phyloP scores from a whole-genome alignment of 2,888 invertebrate species.

The Vesta saturnalis region DNA sequence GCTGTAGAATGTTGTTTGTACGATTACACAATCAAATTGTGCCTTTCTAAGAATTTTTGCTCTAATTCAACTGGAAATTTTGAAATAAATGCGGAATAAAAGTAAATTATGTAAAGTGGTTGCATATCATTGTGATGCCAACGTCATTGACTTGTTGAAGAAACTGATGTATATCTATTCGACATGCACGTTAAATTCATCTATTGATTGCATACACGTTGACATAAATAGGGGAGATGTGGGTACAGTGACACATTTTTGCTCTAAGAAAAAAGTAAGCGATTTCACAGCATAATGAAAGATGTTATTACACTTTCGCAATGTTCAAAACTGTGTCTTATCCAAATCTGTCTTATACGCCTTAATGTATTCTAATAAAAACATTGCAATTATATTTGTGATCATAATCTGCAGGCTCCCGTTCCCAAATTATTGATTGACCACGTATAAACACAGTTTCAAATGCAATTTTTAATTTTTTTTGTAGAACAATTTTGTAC shows the following conservation, averaged over 20 bases:
- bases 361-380: too few relatives aligned
- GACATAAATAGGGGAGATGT: too few relatives aligned
- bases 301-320: too few relatives aligned
- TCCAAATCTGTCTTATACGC: too few relatives aligned
- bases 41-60: conserved; percentile 23
- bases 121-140: conserved; percentile 33
- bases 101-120: conserved; percentile 20
- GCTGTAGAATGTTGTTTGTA: background rate
- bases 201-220: too few relatives aligned
- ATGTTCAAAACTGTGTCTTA: too few relatives aligned
- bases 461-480: conserved; percentile 8
- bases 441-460: background rate
- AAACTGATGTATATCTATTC: conserved; percentile 27
- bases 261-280: background rate
- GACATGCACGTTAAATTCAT: conserved; percentile 20
- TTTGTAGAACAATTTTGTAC: conserved; percentile 33
- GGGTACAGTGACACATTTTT: conserved; percentile 18
- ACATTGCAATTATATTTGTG: too few relatives aligned
- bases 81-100: conserved; percentile 22
- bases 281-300: too few relatives aligned
- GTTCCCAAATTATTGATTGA: too few relatives aligned
- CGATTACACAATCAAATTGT: background rate
- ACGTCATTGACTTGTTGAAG: conserved; percentile 17
- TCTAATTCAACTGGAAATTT: conserved; percentile 20
- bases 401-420: too few relatives aligned